Evolutionary conservation across 2,888 invertebrate genomes (phyloP).

Genomic region (Meliscaeva auricollis): DNA sequence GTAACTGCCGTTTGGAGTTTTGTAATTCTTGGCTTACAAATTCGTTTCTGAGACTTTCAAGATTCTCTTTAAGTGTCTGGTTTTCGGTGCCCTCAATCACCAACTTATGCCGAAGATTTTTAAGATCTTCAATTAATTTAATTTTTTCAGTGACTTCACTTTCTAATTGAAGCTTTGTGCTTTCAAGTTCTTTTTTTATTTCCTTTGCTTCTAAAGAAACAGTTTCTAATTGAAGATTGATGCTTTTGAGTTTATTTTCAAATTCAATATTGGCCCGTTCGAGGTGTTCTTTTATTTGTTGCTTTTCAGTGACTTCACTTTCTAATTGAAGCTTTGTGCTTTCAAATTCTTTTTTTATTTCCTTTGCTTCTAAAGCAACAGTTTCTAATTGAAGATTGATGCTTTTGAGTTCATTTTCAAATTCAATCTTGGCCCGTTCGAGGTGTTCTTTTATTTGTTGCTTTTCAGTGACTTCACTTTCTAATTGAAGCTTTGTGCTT

Average conservation of each 20-base stretch:
- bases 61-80: background rate
- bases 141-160: background rate
- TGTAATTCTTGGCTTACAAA: too few relatives aligned
- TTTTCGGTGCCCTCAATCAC: too few relatives aligned
- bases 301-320: background rate
- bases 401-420: background rate
- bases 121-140: background rate
- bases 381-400: background rate
- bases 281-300: background rate
- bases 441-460: background rate
- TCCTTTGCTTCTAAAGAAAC: background rate
- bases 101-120: too few relatives aligned
- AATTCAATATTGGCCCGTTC: background rate
- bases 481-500: background rate
- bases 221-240: background rate
- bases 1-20: too few relatives aligned
- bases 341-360: background rate
- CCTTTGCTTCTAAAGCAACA: background rate
- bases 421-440: background rate
- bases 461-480: background rate
- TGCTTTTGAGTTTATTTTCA: background rate
- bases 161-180: constrained; percentile 10
- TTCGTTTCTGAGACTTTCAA: background rate
- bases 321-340: constrained; percentile 11
- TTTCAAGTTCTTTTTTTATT: background rate